Base-by-base conservation (phyloP, 2,797 vertebrate genomes). In the Agapornis canus region DNA sequence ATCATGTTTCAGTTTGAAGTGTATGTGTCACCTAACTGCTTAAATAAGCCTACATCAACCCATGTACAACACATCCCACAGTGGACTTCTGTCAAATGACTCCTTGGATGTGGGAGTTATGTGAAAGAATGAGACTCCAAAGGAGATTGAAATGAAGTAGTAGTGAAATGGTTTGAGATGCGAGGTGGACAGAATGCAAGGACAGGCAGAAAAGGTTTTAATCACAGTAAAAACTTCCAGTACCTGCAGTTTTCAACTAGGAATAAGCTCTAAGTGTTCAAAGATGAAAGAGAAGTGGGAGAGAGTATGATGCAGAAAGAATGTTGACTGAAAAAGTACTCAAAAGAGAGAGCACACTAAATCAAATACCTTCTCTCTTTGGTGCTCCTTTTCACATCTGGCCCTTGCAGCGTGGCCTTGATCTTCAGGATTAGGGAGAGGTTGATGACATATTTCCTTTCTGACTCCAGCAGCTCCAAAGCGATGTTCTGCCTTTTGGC, bases 341-440 rank as follows among this genome's bases (percentile, higher is more conserved):
- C 29, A 96, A 96, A 57, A 81, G 63, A 86, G 92, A 94, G 83
- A 92, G 61, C 32, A 45, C 32, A 68, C 76, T 75, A 78, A 68
- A 77, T 82, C 92, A 60, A 86, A 88, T 98, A 99, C 99, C 99
- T 99, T 98, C 99, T 99, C 94, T 99, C 99, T 92, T 99, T 99
- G 70, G 98, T 85, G 75, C 97, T 98, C 94, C 98, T 97, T 89
- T 99, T 98, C 81, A 98, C 97, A 66, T 99, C 99, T 21, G 98
- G 98, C 45, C 98, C 99, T 56, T 99, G 99, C 95, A 99, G 98
- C 2, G 98, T 98, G 92, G 99, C 98, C 96, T 99, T 99, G 96
- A 99, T 99, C 98, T 99, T 99, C 96, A 99, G 98, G 63, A 99
- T 97, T 85, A 99, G 97, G 82, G 99, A 99, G 76, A 99, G 97